Evolutionary conservation across 2,797 vertebrate species (phyloP).

Genomic region (Acrossocheilus wenchowensis): DNA sequence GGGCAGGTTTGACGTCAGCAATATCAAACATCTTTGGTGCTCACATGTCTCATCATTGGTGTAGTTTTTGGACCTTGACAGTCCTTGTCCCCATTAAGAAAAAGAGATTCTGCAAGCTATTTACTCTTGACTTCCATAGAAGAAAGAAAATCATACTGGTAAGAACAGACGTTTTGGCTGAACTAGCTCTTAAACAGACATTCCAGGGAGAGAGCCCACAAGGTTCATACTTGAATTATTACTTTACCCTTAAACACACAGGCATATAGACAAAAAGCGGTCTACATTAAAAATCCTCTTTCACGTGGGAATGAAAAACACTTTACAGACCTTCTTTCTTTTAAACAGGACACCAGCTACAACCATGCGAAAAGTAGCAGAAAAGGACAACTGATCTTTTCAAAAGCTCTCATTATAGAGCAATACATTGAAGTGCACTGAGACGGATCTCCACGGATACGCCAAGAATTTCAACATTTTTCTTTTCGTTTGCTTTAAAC

Average conservation of each 20-base stretch:
- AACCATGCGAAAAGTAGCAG: constrained; percentile 48
- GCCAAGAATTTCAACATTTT: constrained; percentile 50
- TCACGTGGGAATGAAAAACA: constrained; percentile 46
- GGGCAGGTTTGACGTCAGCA: not conserved
- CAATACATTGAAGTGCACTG: constrained; percentile 52
- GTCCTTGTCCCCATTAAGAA: not conserved
- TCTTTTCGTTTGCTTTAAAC: constrained; percentile 41
- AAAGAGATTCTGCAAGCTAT: not conserved
- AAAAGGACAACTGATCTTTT: constrained; percentile 59
- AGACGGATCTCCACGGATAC: constrained; percentile 48
- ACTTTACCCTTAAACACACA: constrained; percentile 44
- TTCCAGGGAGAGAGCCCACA: not conserved
- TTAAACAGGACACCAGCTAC: constrained; percentile 51
- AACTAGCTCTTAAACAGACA: not conserved
- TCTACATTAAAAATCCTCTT: constrained; percentile 49
- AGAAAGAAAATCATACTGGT: not conserved
- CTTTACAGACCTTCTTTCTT: constrained; percentile 41
- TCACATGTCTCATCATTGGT: not conserved
- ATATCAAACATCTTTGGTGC: not conserved
- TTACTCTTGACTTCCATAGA: not conserved
- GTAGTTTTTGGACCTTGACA: not conserved
- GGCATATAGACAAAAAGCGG: constrained; percentile 44
- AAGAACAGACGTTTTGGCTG: not conserved
- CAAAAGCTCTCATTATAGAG: constrained; percentile 56
- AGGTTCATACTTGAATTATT: constrained; percentile 32